phyloP scores from a whole-genome alignment of 1,140 invertebrate species.

The Drosophila setifemur region DNA sequence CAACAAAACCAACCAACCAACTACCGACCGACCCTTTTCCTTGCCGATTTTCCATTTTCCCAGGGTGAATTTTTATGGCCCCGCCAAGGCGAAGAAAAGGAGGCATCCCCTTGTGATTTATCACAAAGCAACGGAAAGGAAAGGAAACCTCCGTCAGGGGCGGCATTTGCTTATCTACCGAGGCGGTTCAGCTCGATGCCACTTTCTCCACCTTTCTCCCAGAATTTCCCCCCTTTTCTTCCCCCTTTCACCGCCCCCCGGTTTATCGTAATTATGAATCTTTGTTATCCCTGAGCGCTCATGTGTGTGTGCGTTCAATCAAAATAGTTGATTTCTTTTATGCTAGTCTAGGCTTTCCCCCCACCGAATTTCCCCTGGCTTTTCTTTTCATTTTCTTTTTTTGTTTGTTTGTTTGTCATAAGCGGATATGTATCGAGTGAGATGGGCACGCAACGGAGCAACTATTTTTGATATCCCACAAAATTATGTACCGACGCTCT shows the following conservation, averaged over 20 bases:
- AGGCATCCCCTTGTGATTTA: conserved; percentile 39
- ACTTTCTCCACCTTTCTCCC: neutral
- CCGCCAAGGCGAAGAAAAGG: conserved; percentile 4
- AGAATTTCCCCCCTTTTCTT: neutral
- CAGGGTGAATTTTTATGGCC: conserved; percentile 28
- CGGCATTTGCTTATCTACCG: conserved; percentile 60
- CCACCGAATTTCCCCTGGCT: too few relatives aligned
- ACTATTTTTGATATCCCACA: conserved; percentile 45
- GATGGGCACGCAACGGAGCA: conserved; percentile 17
- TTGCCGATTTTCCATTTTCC: neutral
- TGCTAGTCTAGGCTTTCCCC: conserved; percentile 18
- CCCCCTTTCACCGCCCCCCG: too few relatives aligned
- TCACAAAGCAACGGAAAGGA: conserved; percentile 50
- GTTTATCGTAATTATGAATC: conserved; percentile 69
- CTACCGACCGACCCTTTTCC: neutral
- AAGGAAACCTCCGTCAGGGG: conserved; percentile 31
- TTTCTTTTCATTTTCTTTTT: conserved; percentile 1
- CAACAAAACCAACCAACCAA: too few relatives aligned
- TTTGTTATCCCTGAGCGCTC: conserved; percentile 48
- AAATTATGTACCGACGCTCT: conserved; percentile 24
- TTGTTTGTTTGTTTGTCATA: neutral
- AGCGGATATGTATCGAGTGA: neutral
- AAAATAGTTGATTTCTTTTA: conserved; percentile 60
- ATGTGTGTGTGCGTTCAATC: conserved; percentile 54
- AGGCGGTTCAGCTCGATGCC: conserved; percentile 16